Conservation (phyloP, 2,797 vertebrate genomes). For the Leucoraja ocellata region DNA sequence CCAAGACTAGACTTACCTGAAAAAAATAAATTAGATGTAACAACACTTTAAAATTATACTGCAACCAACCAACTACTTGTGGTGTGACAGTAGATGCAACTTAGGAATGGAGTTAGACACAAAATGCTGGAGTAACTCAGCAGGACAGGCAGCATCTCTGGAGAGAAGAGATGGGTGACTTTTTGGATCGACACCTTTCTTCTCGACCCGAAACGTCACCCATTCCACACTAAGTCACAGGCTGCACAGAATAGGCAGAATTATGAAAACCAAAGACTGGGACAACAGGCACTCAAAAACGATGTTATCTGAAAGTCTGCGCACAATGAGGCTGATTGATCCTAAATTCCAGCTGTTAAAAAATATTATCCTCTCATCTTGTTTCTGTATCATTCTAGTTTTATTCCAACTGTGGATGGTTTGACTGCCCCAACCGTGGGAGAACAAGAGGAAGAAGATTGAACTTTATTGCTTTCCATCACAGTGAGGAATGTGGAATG, state of each 20-base stretch:
- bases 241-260: background rate
- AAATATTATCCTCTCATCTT: background rate
- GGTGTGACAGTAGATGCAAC: background rate
- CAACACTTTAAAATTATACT: background rate
- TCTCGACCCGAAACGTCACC: too few relatives aligned
- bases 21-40: conserved; percentile 42
- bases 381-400: background rate
- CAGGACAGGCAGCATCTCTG: background rate
- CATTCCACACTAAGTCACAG: background rate
- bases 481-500: too few relatives aligned
- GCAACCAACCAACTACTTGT: background rate
- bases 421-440: too few relatives aligned
- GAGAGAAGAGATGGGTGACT: background rate
- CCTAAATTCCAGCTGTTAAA: background rate
- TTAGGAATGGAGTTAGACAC: too few relatives aligned
- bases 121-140: too few relatives aligned
- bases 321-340: background rate
- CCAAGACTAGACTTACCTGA: conserved; percentile 82
- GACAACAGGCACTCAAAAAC: background rate
- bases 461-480: too few relatives aligned
- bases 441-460: too few relatives aligned
- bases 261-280: background rate
- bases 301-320: background rate
- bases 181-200: too few relatives aligned
- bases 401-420: too few relatives aligned